Conservation (phyloP, 2,113 vertebrate genomes). For the Apodemus sylvaticus region DNA sequence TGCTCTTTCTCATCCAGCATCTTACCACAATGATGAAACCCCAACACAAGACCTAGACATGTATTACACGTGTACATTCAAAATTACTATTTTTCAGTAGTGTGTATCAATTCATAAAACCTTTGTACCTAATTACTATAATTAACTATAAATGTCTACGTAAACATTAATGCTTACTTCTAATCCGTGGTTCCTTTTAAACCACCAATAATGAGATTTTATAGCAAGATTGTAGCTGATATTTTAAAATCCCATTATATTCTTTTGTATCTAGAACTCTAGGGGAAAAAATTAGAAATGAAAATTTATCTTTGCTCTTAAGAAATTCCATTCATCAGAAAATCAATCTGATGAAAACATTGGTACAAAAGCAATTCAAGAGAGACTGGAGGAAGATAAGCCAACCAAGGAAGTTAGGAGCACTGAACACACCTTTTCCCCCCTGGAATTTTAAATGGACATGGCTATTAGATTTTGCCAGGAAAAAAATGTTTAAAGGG, state of each 20-base stretch:
- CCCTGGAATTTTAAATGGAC: conserved; percentile 45
- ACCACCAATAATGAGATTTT: background rate
- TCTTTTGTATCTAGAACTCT: background rate
- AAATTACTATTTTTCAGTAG: background rate
- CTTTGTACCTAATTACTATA: background rate
- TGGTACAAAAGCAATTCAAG: background rate
- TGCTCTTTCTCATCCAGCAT: background rate
- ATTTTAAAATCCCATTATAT: conserved; percentile 9
- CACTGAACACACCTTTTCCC: background rate
- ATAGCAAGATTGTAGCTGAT: background rate
- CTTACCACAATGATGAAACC: background rate
- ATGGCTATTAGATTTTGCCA: conserved; percentile 51
- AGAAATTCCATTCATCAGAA: background rate
- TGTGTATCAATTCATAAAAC: background rate
- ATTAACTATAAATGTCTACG: background rate
- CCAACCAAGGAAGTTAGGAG: background rate
- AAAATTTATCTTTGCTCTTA: background rate
- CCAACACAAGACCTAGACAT: background rate
- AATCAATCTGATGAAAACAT: background rate
- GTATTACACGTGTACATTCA: background rate
- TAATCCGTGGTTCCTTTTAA: background rate
- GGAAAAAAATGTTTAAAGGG: conserved; percentile 58
- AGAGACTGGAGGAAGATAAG: background rate
- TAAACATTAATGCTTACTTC: background rate
- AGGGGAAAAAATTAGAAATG: background rate